Base-by-base conservation (phyloP, 2,113 vertebrate genomes). In the Pimephales promelas region DNA sequence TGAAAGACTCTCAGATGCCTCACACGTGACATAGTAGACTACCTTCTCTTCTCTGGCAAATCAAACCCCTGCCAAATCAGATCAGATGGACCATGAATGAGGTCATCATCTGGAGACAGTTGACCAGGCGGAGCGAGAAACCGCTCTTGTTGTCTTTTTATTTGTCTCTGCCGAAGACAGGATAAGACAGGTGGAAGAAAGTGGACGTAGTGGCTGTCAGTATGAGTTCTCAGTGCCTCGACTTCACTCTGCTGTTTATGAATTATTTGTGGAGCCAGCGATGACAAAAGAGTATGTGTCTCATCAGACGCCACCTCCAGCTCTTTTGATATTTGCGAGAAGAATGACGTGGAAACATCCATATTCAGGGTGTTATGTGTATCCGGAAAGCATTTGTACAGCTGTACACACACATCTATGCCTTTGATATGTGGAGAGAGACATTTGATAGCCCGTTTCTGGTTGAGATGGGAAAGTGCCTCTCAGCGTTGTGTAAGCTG, bases 181-280 rank as follows among this genome's bases (percentile, higher is more conserved):
- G 59, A 87, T 26, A 34, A 84, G 79, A 84, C 78, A 78, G 88
- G 49, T 75, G 82, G 86, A 87, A 88, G 74, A 56, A 84, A 79
- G 86, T 85, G 62, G 73, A 88, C 86, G 88, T 87, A 88, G 90
- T 81, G 88, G 84, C 87, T 92, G 87, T 93, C 92, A 92, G 89
- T 91, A 91, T 85, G 76, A 88, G 87, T 91, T 91, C 85, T 85
- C 86, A 92, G 92, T 90, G 90, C 87, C 84, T 85, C 85, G 83
- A 91, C 84, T 89, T 86, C 93, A 92, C 77, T 93, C 92, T 31
- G 76, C 79, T 84, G 87, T 93, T 92, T 91, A 95, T 93, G 89
- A 94, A 94, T 95, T 94, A 94, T 94, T 95, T 93, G 91, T 92
- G 91, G 89, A 92, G 89, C 57, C 90, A 92, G 49, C 90, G 87